Evolutionary conservation across 2,797 vertebrate species (phyloP).

Genomic region (Uromys caudimaculatus): DNA sequence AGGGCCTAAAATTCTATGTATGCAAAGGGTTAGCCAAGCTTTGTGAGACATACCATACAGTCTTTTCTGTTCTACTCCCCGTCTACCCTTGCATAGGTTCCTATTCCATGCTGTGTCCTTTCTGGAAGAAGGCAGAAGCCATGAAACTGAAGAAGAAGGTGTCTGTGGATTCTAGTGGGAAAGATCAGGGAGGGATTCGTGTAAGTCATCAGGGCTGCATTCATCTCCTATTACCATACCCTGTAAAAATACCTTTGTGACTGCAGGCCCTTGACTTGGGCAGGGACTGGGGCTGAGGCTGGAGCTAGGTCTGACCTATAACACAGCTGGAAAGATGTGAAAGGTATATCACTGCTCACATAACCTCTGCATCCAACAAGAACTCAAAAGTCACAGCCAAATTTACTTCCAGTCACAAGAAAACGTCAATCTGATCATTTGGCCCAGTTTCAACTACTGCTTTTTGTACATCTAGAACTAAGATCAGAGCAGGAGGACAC

Average conservation of each 20-base stretch:
- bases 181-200: conserved; percentile 1
- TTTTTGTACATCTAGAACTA: conserved; percentile 52
- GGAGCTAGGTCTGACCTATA: not conserved
- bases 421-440: not conserved
- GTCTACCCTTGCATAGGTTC: conserved; percentile 18
- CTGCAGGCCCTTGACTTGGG: not conserved
- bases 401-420: conserved; percentile 14
- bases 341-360: not conserved
- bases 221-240: conserved; percentile 4
- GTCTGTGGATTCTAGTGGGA: conserved; percentile 43
- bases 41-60: conserved; percentile 30
- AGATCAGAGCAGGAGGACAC: not conserved
- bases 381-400: conserved; percentile 28
- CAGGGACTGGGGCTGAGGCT: not conserved
- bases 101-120: conserved; percentile 5
- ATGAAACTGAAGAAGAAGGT: not conserved
- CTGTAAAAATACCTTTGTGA: conserved; percentile 19
- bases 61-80: conserved; percentile 36
- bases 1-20: not conserved
- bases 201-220: conserved; percentile 13
- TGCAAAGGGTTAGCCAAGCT: conserved; percentile 35
- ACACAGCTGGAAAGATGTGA: conserved; percentile 32
- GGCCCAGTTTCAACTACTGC: not conserved
- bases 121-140: conserved; percentile 22
- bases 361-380: not conserved